Evolutionary conservation across 35 echinoderm and acorn worm genomes (phyloP).

Genomic region (Ophiothrix spiculata): DNA sequence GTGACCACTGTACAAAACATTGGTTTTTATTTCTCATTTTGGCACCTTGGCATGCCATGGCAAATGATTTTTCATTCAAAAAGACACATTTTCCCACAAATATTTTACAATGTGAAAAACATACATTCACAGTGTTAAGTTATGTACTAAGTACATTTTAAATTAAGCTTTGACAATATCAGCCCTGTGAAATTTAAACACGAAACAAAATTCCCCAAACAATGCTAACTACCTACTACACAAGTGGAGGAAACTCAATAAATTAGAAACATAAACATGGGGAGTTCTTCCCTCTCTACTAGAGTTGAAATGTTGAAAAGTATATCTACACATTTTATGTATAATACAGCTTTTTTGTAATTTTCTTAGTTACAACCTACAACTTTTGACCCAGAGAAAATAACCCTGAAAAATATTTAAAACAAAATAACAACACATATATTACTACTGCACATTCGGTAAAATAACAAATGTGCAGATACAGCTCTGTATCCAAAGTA

Average conservation of each 20-base stretch:
- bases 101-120: not conserved
- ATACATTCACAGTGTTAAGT: no score
- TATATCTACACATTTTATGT: conserved; percentile 4
- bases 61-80: not conserved
- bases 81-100: not conserved
- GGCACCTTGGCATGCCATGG: not conserved
- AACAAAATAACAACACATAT: not conserved
- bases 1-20: conserved; percentile 15
- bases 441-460: not conserved
- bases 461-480: no score
- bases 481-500: no score
- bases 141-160: no score
- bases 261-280: conserved; percentile 9
- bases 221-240: not conserved
- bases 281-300: not conserved
- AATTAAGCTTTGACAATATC: not conserved
- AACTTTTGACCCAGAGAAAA: not conserved
- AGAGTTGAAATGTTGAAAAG: not conserved
- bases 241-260: not conserved
- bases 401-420: not conserved
- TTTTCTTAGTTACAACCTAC: not conserved
- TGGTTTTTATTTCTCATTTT: not conserved
- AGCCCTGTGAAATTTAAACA: not conserved
- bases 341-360: not conserved
- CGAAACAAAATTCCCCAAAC: not conserved